Base-by-base conservation (phyloP, 2,888 invertebrate species). In the Philereme transversata region DNA sequence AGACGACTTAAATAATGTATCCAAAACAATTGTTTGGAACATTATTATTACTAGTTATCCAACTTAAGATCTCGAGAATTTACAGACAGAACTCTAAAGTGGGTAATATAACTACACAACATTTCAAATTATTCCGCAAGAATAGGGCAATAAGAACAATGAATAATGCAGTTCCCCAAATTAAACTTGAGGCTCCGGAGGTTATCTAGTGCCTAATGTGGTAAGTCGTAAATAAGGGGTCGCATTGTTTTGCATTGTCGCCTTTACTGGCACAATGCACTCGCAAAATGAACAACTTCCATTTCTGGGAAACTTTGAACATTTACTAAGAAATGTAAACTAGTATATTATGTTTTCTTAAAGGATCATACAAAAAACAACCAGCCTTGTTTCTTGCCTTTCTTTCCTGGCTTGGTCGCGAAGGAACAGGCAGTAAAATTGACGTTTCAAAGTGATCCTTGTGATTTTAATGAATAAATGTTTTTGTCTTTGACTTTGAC, bases 31-130 rank as follows among this genome's bases (percentile, higher is more conserved):
- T 7, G 38, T 38, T 38, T 7, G 1, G 38, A 6, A 1, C 38
- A 38, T n/a, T 0, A 43, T n/a, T 43, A 38, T n/a, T 0, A 43
- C 43, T 43, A 5, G 9, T 7, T 43, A 43, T 43, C 9, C 4
- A 43, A 5, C n/a, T 45, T 5, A 8, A 4, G 10, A 11, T 45
- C 22, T 45, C 4, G 7, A 45, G 7, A 11, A 45, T 45, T 10
- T 0, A 3, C 11, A 11, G 10, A 5, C 9, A 9, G 43, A 22
- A 45, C 2, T 22, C 11, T 11, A 22, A 22, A 45, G 45, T 22
- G 45, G 5, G 4, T 70, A 69, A 62, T 71, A 66, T 76, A 67
- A 71, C 70, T 74, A 71, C 74, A 53, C 45, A 22, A 5, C 38
- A 52, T 43, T 52, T 8, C 38, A 51, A 49, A 47, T n/a, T 48